Conservation (phyloP, 2,797 vertebrate species). For the Sylvia borin region DNA sequence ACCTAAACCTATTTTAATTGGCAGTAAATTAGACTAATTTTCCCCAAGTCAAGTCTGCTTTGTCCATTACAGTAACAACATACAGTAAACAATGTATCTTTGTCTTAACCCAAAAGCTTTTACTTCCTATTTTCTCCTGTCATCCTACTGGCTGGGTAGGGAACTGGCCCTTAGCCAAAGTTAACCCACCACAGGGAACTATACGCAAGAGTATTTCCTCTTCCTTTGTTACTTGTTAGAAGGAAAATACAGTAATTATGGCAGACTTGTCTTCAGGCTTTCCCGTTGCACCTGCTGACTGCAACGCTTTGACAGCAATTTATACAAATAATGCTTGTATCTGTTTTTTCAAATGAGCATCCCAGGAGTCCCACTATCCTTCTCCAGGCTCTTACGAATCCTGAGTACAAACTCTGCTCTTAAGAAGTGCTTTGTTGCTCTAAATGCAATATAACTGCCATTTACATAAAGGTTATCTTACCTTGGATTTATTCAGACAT, state of each 20-base stretch:
- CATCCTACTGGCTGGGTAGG: neutral
- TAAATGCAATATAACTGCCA: neutral
- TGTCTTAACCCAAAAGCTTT: neutral
- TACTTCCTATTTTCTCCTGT: neutral
- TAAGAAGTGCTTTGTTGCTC: neutral
- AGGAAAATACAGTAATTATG: neutral
- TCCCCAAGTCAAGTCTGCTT: neutral
- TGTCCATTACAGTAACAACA: neutral
- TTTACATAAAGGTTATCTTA: conserved; percentile 32
- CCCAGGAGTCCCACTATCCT: neutral
- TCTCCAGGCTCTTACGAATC: neutral
- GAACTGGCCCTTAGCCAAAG: neutral
- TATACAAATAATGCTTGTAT: neutral
- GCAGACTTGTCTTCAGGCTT: neutral
- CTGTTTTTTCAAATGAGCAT: conserved; percentile 1
- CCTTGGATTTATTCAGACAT: conserved; percentile 37
- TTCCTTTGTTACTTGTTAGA: neutral
- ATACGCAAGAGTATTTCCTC: neutral
- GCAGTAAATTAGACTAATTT: neutral
- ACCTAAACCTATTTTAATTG: neutral
- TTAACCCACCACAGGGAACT: neutral
- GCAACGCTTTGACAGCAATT: neutral
- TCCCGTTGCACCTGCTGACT: neutral
- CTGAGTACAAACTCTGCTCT: neutral
- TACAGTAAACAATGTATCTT: neutral